Conservation (phyloP, 1,140 invertebrate genomes). For the Vanessa tameamea region DNA sequence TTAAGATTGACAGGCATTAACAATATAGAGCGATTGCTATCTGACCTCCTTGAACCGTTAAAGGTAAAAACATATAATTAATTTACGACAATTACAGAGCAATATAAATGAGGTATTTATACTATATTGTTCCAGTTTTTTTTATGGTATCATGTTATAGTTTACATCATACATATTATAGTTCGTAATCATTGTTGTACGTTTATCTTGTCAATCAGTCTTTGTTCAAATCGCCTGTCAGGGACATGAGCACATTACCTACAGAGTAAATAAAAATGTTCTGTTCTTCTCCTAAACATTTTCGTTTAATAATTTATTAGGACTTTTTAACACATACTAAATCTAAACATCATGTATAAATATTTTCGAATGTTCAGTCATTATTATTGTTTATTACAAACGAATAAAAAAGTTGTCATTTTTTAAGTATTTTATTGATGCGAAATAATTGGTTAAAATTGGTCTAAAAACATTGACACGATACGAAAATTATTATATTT, state of each 20-base stretch:
- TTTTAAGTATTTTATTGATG: too few relatives aligned
- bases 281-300: neutral
- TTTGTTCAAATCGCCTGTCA: constrained; percentile 16
- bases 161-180: constrained; percentile 22
- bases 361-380: too few relatives aligned
- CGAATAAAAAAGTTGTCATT: too few relatives aligned
- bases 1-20: constrained; percentile 7
- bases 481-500: too few relatives aligned
- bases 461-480: too few relatives aligned
- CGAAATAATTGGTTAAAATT: too few relatives aligned
- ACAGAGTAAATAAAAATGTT: neutral
- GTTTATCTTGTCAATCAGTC: constrained; percentile 28
- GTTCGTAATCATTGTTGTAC: constrained; percentile 13
- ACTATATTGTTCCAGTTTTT: constrained; percentile 3
- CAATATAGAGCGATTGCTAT: constrained; percentile 5
- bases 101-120: constrained; percentile 14
- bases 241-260: constrained; percentile 1
- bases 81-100: constrained; percentile 5
- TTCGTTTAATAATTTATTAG: neutral
- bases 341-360: too few relatives aligned
- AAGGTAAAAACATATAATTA: constrained; percentile 1
- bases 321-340: too few relatives aligned
- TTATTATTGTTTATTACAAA: too few relatives aligned
- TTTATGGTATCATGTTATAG: neutral
- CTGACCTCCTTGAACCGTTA: constrained; percentile 6